These are phyloP conservation scores for Carassius auratus DNA, from an alignment of 2,113 vertebrate genomes.

Conservation along the genomic window DNA sequence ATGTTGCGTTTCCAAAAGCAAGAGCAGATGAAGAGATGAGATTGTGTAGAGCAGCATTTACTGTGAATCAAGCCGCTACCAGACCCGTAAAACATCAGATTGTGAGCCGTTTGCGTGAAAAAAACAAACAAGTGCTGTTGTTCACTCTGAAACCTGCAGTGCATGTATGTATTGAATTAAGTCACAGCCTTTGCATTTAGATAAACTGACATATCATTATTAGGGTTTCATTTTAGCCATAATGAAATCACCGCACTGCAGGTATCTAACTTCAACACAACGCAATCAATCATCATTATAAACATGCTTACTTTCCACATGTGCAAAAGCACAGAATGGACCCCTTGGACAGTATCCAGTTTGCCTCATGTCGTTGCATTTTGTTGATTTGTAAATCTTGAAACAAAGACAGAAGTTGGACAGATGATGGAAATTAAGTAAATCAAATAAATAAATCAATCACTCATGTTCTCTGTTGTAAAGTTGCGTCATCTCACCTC, in stretches of 20 bases:
- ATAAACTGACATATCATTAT: neutral
- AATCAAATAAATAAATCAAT: neutral
- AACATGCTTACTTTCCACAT: slow-evolving; percentile 85
- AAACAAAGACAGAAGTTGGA: slow-evolving; percentile 16
- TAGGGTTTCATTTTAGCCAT: neutral
- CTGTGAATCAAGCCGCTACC: too few relatives aligned
- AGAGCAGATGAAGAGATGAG: neutral
- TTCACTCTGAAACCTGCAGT: neutral
- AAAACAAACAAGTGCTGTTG: too few relatives aligned
- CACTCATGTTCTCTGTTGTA: neutral
- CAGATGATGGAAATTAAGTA: neutral
- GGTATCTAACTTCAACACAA: neutral
- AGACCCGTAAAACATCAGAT: neutral
- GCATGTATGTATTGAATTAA: neutral
- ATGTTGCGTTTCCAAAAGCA: neutral
- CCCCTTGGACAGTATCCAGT: slow-evolving; percentile 90
- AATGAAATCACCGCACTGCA: neutral
- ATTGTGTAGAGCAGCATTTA: too few relatives aligned
- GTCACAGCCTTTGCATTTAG: neutral
- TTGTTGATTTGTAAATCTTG: slow-evolving; percentile 93
- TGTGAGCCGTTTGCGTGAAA: neutral
- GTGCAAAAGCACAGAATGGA: slow-evolving; percentile 92
- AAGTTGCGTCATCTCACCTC: slow-evolving; percentile 75
- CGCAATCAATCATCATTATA: slow-evolving; percentile 10
- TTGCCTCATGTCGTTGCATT: slow-evolving; percentile 93